Evolutionary conservation across 2,888 invertebrate genomes (phyloP), one percentile per base, ranked within the genome.

Genomic region (Syrphus vitripennis): DNA sequence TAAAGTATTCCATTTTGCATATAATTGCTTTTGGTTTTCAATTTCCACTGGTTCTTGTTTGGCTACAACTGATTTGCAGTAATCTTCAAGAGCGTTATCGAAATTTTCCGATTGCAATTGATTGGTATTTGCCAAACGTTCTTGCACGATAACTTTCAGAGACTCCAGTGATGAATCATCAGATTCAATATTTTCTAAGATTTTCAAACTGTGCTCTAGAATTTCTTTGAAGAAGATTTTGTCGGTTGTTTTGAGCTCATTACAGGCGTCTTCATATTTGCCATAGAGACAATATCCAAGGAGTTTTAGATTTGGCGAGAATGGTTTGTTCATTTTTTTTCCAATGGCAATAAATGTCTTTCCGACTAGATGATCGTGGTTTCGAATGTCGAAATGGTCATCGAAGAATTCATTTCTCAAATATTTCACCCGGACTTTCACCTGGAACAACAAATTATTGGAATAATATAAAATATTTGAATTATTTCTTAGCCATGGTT

Each of bases 311-410:
- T 95, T 95, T 83, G 93, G 91, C 81, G 93, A 90, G 87, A 95
- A 93, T 72, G 93, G 90, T 84, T 92, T 90, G 78, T 90, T 89
- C 88, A 93, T 93, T 9, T 65, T 10, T 29, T 77, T 55, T 3
- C 95, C 94, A 81, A 95, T 94, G 92, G 94, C 94, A 40, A 94
- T 93, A 65, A 98, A 92, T 2, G 97, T 97, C 93, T 98, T 98
- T 0, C 98, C 98, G 63, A 97, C 93, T 48, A 97, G 93, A 90
- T 95, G 94, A 29, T 94, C 91, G 6, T 95, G 94, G 88, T 97
- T 95, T 80, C 92, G 94, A 21, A 98, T 93, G 92, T 98, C 98
- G 93, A 98, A 97, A 92, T 98, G 98, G 90, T 97, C 96, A 93
- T 98, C 98, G 92, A 96, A 96, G 91, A 94, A 97, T 0, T 96